Evolutionary conservation across 2,888 invertebrate genomes (phyloP).

Genomic region (Ditula angustiorana): DNA sequence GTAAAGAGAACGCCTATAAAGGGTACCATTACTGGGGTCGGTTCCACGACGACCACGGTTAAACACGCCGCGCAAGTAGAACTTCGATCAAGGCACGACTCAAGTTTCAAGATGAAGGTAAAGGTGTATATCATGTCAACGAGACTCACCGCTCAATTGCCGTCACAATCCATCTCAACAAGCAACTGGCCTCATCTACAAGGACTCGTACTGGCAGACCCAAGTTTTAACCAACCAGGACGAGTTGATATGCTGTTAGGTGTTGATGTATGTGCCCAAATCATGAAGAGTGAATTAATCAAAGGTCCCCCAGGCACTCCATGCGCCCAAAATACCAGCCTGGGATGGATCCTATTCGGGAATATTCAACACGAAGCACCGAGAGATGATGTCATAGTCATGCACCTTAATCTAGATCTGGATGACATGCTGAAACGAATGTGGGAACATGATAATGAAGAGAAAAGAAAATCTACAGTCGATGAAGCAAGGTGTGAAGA

Average conservation of each 20-base stretch:
- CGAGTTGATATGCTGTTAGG: too few species aligned
- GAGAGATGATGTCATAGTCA: not conserved
- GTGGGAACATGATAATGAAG: not conserved
- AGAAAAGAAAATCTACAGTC: not conserved
- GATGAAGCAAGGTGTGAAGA: not conserved
- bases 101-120: not conserved
- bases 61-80: not conserved
- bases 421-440: too few species aligned
- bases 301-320: not conserved
- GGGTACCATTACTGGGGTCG: not conserved
- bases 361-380: not conserved
- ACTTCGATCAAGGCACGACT: not conserved
- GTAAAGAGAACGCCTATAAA: not conserved
- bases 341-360: conserved; percentile 13
- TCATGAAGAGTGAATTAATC: not conserved
- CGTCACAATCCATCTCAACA: not conserved
- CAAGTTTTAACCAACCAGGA: too few species aligned
- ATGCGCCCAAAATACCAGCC: conserved; percentile 12
- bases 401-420: not conserved
- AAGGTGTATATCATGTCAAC: not conserved
- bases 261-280: too few species aligned
- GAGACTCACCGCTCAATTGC: not conserved
- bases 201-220: too few species aligned
- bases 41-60: not conserved
- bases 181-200: too few species aligned